Percentiles rank a stretch among this genome's conserved stretches.
phyloP scores from a whole-genome alignment of 2,888 invertebrate species.

The Microplitis deprimator region DNA sequence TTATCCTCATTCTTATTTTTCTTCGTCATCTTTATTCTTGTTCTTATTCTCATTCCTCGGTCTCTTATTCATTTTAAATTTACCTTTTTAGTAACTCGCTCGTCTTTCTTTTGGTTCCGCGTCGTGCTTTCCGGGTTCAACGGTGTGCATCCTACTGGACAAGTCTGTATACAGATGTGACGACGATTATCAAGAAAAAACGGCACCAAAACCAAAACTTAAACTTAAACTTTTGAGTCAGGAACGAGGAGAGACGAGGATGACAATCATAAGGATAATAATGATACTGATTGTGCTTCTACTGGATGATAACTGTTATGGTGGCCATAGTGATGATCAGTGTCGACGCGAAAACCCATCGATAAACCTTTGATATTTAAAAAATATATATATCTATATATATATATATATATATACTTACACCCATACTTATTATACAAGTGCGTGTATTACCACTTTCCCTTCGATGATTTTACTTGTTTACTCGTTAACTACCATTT shows the following conservation, averaged over 20 bases:
- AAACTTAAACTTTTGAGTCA: background rate
- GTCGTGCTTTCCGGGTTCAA: conserved; percentile 38
- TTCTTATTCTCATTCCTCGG: background rate
- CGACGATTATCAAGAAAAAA: conserved; percentile 10
- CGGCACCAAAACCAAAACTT: background rate
- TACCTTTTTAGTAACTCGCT: conserved; percentile 1
- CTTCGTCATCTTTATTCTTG: background rate
- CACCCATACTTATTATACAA: background rate
- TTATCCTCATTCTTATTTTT: background rate
- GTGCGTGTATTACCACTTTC: conserved; percentile 34
- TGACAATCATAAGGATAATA: conserved; percentile 32
- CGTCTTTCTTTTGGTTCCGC: conserved; percentile 37
- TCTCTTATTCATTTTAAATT: conserved; percentile 3
- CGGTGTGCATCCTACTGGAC: conserved; percentile 40
- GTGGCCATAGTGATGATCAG: conserved; percentile 33
- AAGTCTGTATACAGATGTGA: conserved; percentile 34
- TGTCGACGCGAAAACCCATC: conserved; percentile 33
- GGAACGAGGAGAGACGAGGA: background rate
- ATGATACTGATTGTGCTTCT: conserved; percentile 20
- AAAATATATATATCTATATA: background rate
- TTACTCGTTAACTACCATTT: conserved; percentile 4
- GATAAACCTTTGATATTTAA: conserved; percentile 34
- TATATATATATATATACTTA: background rate
- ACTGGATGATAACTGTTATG: conserved; percentile 4
- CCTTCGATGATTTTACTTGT: conserved; percentile 19